phyloP scores from a whole-genome alignment of 2,797 vertebrate genomes.

The Pseudochaenichthys georgianus region DNA sequence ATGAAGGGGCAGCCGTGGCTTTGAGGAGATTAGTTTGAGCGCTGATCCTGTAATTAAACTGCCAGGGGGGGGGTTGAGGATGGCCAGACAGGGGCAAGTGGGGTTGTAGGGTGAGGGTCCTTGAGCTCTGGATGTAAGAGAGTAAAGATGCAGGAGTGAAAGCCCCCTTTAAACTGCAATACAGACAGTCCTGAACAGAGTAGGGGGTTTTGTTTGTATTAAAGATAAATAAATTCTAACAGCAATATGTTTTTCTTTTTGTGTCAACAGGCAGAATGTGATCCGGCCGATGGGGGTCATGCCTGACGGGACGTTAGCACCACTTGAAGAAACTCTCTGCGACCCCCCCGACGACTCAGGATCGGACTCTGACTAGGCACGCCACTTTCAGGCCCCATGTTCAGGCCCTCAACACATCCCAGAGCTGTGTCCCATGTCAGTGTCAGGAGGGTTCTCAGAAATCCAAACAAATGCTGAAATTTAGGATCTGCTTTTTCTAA shows the following conservation, averaged over 20 bases:
- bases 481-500: not conserved
- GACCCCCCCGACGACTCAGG: slow-evolving; percentile 85
- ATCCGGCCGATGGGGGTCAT: slow-evolving; percentile 96
- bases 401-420: slow-evolving; percentile 46
- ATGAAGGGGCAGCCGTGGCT: slow-evolving; percentile 89
- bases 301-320: slow-evolving; percentile 94
- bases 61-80: slow-evolving; percentile 69
- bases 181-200: slow-evolving; percentile 60
- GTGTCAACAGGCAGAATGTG: slow-evolving; percentile 91
- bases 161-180: slow-evolving; percentile 54
- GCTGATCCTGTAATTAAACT: slow-evolving; percentile 99
- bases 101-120: slow-evolving; percentile 71
- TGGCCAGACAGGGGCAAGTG: slow-evolving; percentile 66
- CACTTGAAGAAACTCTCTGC: slow-evolving; percentile 91
- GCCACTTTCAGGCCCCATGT: slow-evolving; percentile 44
- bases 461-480: not conserved
- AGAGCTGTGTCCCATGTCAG: slow-evolving; percentile 57
- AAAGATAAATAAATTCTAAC: not conserved
- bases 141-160: slow-evolving; percentile 76
- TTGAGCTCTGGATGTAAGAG: slow-evolving; percentile 74
- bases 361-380: slow-evolving; percentile 92
- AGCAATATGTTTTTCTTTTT: slow-evolving; percentile 38
- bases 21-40: slow-evolving; percentile 98
- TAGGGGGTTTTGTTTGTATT: no score
- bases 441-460: not conserved